Percentiles rank a stretch among this genome's conserved stretches.
Evolutionary conservation across 2,888 invertebrate genomes (phyloP).

Genomic region (Oscheius sp.): DNA sequence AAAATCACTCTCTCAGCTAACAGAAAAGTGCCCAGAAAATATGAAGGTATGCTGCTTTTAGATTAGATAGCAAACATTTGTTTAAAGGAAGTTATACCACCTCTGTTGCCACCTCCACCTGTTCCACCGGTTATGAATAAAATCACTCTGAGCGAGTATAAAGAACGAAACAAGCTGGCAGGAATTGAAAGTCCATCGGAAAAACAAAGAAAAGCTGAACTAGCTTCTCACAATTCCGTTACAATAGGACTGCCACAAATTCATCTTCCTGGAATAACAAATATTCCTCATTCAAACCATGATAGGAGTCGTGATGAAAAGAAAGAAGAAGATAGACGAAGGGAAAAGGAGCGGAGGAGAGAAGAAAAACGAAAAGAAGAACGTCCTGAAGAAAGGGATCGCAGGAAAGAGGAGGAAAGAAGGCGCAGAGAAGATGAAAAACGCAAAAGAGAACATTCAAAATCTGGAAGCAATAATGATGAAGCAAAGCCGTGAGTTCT

Average conservation of each 20-base stretch:
- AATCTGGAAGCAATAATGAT: conserved; percentile 17
- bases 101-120: background rate
- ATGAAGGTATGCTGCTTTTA: background rate
- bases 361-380: conserved; percentile 28
- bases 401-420: conserved; percentile 33
- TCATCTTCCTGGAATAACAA: conserved; percentile 11
- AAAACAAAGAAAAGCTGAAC: conserved; percentile 30
- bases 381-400: conserved; percentile 33
- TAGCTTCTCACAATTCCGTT: conserved; percentile 1
- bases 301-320: background rate
- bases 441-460: conserved; percentile 44
- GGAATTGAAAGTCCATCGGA: background rate
- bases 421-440: conserved; percentile 35
- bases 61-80: background rate
- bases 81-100: background rate
- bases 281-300: background rate
- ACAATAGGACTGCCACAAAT: background rate
- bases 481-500: no score
- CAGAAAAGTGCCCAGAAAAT: no score
- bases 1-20: no score
- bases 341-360: conserved; percentile 25
- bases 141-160: conserved; percentile 25
- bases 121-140: background rate
- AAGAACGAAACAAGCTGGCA: background rate
- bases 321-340: conserved; percentile 6